phyloP scores from a whole-genome alignment of 2,797 vertebrate species.

The Lates japonicus region DNA sequence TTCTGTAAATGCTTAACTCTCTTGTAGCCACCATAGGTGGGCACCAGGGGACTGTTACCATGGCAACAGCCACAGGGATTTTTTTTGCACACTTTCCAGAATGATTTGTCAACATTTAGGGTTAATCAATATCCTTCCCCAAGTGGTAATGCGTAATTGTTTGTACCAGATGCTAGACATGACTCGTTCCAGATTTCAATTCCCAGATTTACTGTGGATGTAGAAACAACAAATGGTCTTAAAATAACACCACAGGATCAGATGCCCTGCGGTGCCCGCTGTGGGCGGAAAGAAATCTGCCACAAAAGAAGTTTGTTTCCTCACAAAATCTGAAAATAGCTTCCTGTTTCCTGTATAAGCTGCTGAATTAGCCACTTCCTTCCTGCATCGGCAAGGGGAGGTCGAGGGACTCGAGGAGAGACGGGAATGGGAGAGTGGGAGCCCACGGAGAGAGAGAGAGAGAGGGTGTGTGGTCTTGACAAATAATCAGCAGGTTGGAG shows the following conservation, averaged over 20 bases:
- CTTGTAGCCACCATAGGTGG: not conserved
- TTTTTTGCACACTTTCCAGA: not conserved
- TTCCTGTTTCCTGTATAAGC: conserved; percentile 84
- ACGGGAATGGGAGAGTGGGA: not conserved
- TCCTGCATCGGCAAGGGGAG: conserved; percentile 52
- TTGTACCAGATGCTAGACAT: not conserved
- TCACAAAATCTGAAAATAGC: conserved; percentile 77
- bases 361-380: conserved; percentile 81
- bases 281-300: conserved; percentile 46
- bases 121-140: not conserved
- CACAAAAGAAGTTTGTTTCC: conserved; percentile 65
- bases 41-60: not conserved
- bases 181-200: not conserved
- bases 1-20: not conserved
- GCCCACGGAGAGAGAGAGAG: not conserved
- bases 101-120: not conserved
- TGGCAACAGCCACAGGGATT: not conserved
- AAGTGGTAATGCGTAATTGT: not conserved
- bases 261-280: conserved; percentile 8
- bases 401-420: conserved; percentile 15
- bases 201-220: not conserved
- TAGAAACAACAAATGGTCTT: conserved; percentile 28
- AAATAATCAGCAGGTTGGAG: conserved; percentile 20
- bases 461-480: conserved; percentile 12
- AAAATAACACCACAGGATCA: conserved; percentile 39